Conservation (phyloP, 2,888 invertebrate species). For the Pollenia griseotomentosa region DNA sequence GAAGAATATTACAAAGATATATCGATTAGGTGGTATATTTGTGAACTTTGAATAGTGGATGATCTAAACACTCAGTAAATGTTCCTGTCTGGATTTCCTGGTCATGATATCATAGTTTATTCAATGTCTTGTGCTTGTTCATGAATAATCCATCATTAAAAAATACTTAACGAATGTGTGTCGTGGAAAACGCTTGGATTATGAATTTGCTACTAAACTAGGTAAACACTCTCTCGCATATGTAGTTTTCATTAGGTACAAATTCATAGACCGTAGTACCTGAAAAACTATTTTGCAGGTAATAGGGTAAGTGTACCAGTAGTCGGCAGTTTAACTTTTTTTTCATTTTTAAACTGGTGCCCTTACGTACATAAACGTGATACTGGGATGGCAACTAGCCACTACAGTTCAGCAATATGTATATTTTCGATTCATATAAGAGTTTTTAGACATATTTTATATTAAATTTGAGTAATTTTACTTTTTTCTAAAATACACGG, state of each 20-base stretch:
- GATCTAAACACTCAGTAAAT: not conserved
- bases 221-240: not conserved
- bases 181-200: not conserved
- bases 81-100: not conserved
- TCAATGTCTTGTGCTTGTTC: not conserved
- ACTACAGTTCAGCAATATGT: too few relatives aligned
- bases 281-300: too few relatives aligned
- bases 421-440: too few relatives aligned
- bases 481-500: too few relatives aligned
- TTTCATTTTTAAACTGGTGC: too few relatives aligned
- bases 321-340: too few relatives aligned
- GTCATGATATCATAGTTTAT: not conserved
- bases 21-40: not conserved
- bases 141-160: constrained; percentile 26
- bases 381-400: too few relatives aligned
- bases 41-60: not conserved
- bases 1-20: not conserved
- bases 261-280: too few relatives aligned
- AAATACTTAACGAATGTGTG: not conserved
- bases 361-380: too few relatives aligned
- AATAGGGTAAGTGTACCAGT: too few relatives aligned
- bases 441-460: too few relatives aligned
- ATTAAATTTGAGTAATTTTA: too few relatives aligned
- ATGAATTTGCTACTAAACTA: not conserved
- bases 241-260: not conserved